Base-by-base conservation (phyloP, 2,888 invertebrate genomes). In the Eumerus sabulonum region DNA sequence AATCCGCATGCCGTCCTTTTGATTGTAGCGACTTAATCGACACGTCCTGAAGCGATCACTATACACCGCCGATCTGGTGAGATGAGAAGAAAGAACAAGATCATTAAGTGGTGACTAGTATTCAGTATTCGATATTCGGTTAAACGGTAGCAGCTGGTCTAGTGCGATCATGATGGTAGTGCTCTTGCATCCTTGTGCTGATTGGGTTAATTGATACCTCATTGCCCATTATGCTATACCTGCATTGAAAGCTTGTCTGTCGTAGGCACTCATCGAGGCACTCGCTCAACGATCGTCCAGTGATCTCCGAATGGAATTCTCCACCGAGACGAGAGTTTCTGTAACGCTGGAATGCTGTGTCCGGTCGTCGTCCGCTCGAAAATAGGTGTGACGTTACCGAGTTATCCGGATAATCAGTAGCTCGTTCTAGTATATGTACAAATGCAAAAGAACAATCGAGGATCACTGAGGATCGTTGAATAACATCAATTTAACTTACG, bases 241-340 rank as follows among this genome's bases (percentile, higher is more conserved):
- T 87, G 90, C 96, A 96, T 85, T 95, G 95, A 88, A 96, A 96
- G 87, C 96, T 96, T 12, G 96, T 94, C 89, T 96, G 96, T 82
- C 96, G 90, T 82, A 96, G 90, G 86, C 97, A 97, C 86, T 96
- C 96, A 87, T 96, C 96, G 84, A 97, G 88, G 86, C 97, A 97
- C 88, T 97, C 96, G 89, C 96, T 96, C 76, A 97, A 90, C 12
- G 96, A 95, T 76, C 96, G 91, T 51, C 96, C 95, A 3, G 95
- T 95, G 85, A 96, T 95, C 90, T 96, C 96, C 5, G 96, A 95
- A 87, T 96, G 96, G 88, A 95, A 95, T 89, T 96, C 96, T 3
- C 96, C 95, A 64, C 95, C 95, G 47, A 97, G 91, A 73, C 96
- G 91, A 84, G 95, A 95, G 89, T 96, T 96, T 83, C 96, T 91